phyloP scores from a whole-genome alignment of 2,113 vertebrate genomes.

The Meleagris gallopavo region DNA sequence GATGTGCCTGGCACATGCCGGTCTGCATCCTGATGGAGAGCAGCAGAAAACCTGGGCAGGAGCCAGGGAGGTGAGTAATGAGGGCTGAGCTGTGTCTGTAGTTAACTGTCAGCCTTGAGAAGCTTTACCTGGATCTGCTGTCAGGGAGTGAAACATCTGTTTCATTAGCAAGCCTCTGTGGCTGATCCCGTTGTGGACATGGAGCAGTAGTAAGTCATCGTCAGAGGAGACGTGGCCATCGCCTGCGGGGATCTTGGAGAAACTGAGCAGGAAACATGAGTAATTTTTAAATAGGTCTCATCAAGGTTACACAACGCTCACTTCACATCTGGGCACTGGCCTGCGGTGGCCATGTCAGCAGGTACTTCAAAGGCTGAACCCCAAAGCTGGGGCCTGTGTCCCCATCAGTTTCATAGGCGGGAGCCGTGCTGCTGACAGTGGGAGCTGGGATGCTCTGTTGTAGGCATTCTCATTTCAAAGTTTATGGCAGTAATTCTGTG shows the following conservation, averaged over 20 bases:
- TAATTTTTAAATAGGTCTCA: background rate
- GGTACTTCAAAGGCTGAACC: background rate
- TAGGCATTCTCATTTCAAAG: background rate
- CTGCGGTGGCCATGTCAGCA: background rate
- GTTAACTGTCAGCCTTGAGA: background rate
- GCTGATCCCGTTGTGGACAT: background rate
- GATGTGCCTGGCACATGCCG: background rate
- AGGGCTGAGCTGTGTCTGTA: background rate
- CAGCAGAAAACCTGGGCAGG: background rate
- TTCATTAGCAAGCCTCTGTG: background rate
- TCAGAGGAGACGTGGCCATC: background rate
- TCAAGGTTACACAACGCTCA: background rate
- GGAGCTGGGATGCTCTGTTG: background rate
- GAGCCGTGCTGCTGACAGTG: background rate
- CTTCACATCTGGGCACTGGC: background rate
- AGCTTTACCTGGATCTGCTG: background rate
- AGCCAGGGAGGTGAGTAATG: background rate
- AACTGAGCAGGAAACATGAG: background rate
- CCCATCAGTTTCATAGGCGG: rapidly evolving
- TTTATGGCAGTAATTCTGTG: background rate
- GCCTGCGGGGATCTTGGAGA: rapidly evolving
- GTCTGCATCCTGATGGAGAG: background rate
- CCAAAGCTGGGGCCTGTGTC: background rate
- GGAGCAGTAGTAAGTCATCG: background rate
- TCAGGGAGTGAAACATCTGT: background rate